Conservation (phyloP, 2,113 vertebrate genomes). For the western clawed frog (Xenopus tropicalis) region UCB_Xtro_10.0 CM004445.2:103354001-103354500, state of each 20-base stretch:
- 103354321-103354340: not conserved
- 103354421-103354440: constrained; percentile 40
- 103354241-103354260: constrained; percentile 59
- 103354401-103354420: constrained; percentile 23
- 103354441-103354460: constrained; percentile 44
- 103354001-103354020: constrained; percentile 43
- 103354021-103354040: constrained; percentile 53
- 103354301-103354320: constrained; percentile 43
- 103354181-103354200: constrained; percentile 70
- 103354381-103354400: constrained; percentile 26
- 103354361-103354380: constrained; percentile 29
- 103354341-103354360: constrained; percentile 23
- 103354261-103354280: constrained; percentile 51
- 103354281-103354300: constrained; percentile 56
- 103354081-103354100: constrained; percentile 52
- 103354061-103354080: constrained; percentile 37
- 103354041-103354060: constrained; percentile 32
- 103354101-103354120: constrained; percentile 44
- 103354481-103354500: constrained; percentile 40
- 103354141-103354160: constrained; percentile 38
- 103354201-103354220: constrained; percentile 75
- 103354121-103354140: constrained; percentile 53
- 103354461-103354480: constrained; percentile 31
- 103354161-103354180: constrained; percentile 61
- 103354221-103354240: constrained; percentile 66